phyloP scores from a whole-genome alignment of 2,113 vertebrate species.

The Dermatemys mawii region DNA sequence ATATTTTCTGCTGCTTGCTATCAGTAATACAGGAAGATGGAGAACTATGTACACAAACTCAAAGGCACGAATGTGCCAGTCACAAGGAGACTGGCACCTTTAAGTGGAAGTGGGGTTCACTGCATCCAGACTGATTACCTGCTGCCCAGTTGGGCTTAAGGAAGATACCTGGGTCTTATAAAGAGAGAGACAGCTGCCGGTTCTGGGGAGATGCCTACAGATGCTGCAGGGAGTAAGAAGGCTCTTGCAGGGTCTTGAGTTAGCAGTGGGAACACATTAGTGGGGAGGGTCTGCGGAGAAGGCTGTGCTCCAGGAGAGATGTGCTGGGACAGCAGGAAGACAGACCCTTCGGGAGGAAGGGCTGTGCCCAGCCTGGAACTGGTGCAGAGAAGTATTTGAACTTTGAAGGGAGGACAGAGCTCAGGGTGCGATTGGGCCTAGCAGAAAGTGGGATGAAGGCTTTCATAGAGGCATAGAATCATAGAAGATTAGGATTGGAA shows the following conservation, averaged over 20 bases:
- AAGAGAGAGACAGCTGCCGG: background rate
- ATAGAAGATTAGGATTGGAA: no score
- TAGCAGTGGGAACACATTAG: background rate
- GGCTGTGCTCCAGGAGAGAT: background rate
- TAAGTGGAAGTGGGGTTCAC: no score
- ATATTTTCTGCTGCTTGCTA: background rate
- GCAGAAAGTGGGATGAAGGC: background rate
- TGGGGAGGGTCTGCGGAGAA: background rate
- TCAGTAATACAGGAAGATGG: background rate
- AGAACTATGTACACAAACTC: background rate
- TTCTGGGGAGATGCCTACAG: background rate
- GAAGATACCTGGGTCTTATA: background rate
- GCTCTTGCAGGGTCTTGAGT: background rate
- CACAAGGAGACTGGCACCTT: background rate
- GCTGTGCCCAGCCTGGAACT: background rate
- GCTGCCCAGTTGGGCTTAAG: background rate
- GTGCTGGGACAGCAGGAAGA: background rate
- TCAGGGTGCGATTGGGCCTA: background rate
- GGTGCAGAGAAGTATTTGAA: background rate
- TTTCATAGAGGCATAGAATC: no score
- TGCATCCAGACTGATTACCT: background rate
- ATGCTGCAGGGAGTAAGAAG: background rate
- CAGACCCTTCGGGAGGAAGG: background rate
- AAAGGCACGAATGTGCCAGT: background rate
- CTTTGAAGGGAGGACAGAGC: background rate